Conservation (phyloP, 2,113 vertebrate genomes). For the Turnix velox region DNA sequence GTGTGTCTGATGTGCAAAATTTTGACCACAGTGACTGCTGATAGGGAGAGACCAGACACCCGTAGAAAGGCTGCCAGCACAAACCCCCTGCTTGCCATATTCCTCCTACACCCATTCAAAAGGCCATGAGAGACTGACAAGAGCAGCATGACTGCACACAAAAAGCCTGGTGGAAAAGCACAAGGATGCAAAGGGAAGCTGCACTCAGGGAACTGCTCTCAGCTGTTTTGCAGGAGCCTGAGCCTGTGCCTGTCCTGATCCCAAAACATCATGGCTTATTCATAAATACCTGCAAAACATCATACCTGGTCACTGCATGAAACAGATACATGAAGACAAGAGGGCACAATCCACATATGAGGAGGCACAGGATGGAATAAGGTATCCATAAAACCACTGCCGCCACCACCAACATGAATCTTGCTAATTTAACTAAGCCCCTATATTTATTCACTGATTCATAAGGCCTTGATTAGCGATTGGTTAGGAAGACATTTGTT, state of each 20-base stretch:
- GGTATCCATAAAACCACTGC: not conserved
- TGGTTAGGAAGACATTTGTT: not conserved
- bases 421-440: not conserved
- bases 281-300: not conserved
- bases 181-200: fast-evolving
- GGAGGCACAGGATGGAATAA: not conserved
- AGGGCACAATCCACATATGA: not conserved
- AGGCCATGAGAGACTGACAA: not conserved
- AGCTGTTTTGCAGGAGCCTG: not conserved
- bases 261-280: not conserved
- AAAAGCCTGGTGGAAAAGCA: not conserved
- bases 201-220: not conserved
- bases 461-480: not conserved
- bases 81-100: not conserved
- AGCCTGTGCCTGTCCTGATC: not conserved
- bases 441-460: not conserved
- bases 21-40: not conserved
- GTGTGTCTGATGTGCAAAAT: not conserved
- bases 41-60: not conserved
- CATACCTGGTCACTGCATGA: not conserved
- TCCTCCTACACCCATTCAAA: fast-evolving
- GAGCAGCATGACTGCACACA: not conserved
- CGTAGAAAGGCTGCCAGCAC: not conserved
- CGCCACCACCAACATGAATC: not conserved
- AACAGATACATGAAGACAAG: not conserved